phyloP scores from a whole-genome alignment of 2,888 invertebrate genomes.

The Clepsis dumicolana region DNA sequence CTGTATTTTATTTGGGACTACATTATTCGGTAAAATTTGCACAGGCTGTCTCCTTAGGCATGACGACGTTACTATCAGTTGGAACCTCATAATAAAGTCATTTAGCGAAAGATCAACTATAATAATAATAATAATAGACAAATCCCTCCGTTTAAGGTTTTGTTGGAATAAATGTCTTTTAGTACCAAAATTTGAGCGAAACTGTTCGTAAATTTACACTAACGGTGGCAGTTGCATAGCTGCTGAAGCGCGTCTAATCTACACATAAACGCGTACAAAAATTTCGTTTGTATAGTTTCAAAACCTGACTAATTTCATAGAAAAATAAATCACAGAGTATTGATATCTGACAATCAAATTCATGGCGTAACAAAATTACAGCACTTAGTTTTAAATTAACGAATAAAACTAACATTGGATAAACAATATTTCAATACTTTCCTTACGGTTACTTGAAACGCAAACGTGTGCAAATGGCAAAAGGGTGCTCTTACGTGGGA shows the following conservation, averaged over 20 bases:
- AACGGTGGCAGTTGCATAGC: neutral
- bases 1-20: too few relatives aligned
- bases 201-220: neutral
- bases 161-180: neutral
- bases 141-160: neutral
- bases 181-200: constrained; percentile 3
- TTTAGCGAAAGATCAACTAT: neutral
- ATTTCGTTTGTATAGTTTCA: constrained; percentile 22
- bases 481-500: neutral
- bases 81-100: neutral
- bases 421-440: constrained; percentile 16
- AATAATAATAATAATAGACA: neutral
- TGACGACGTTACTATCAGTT: neutral
- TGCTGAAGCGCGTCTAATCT: neutral
- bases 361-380: constrained; percentile 9
- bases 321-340: constrained; percentile 18
- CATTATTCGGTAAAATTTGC: neutral
- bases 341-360: constrained; percentile 2
- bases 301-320: constrained; percentile 15
- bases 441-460: constrained; percentile 1
- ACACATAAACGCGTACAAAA: constrained; percentile 17
- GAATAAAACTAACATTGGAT: constrained; percentile 10
- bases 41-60: neutral
- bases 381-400: neutral
- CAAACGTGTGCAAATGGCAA: neutral